phyloP scores from a whole-genome alignment of 2,113 vertebrate genomes.

The Haplotaxodon microlepis region DNA sequence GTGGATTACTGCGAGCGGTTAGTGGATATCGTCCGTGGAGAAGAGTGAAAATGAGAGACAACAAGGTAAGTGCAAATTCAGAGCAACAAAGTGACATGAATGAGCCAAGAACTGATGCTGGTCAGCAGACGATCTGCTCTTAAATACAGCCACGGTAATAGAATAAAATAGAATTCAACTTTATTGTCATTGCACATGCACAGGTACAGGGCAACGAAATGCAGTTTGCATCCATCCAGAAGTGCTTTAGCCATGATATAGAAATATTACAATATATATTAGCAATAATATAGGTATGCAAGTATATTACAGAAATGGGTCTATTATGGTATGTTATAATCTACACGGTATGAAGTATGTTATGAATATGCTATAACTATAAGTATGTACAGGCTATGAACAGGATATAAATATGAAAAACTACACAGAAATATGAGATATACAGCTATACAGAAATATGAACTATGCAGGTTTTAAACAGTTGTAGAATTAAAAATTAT shows the following conservation, averaged over 20 bases:
- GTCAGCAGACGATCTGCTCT: background rate
- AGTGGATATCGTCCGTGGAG: background rate
- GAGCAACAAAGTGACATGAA: background rate
- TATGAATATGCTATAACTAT: background rate
- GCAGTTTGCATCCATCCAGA: too few species aligned
- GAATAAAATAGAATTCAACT: background rate
- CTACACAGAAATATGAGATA: fast-evolving
- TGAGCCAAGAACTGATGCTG: background rate
- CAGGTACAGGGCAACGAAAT: too few species aligned
- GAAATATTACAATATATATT: too few species aligned
- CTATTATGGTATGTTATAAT: background rate
- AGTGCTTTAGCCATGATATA: too few species aligned
- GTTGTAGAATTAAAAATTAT: background rate
- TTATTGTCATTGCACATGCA: too few species aligned
- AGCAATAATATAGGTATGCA: background rate
- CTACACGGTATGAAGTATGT: background rate
- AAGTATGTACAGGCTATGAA: background rate
- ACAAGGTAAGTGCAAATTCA: background rate
- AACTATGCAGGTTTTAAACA: background rate
- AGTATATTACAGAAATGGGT: background rate
- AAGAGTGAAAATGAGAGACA: background rate
- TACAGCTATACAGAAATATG: background rate
- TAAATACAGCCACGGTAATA: background rate
- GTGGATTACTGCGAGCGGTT: background rate
- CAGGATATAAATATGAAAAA: background rate